Base-by-base conservation (phyloP, 2,113 vertebrate species). In the Odobenus rosmarus region DNA sequence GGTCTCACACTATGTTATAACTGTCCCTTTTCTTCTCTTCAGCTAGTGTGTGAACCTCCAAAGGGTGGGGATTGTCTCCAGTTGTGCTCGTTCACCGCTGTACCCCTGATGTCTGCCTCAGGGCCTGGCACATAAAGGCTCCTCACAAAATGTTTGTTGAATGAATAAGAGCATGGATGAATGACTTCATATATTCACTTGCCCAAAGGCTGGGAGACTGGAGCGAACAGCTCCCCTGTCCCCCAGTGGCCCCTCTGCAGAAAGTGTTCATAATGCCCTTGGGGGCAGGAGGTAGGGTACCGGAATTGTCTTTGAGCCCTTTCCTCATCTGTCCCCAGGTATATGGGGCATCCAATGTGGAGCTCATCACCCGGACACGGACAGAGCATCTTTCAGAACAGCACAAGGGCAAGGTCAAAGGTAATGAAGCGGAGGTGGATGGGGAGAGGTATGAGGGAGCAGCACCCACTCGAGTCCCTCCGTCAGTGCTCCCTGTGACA, bases 381-480 rank as follows among this genome's bases (percentile, higher is more conserved):
- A 99, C 99, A 0, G 99, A 99, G 96, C 99, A 99, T 90, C 99
- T 99, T 93, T 99, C 99, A 0, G 99, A 99, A 97, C 99, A 99
- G 98, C 99, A 99, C 99, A 99, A 99, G 98, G 99, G 99, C 98
- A 99, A 99, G 97, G 99, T 99, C 88, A 99, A 99, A 99, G 99
- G 99, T 99, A 98, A 97, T 21, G 62, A n/a, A 46, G 23, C 0
- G 1, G 87, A 62, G 80, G 42, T 26, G n/a, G 23, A 21, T 61
- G 36, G 31, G 31, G 24, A 19, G 62, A 62, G 23, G 88, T n/a
- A 42, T 51, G 62, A 72, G 69, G 72, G 82, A 53, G 31, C 62
- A 71, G 82, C 16, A 42, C 39, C 55, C 53, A 19, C 67, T 51
- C 14, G 10, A 33, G 31, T 2, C 1, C 9, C 61, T 89, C 62